Evolutionary conservation across 2,113 vertebrate species (phyloP).

Genomic region (Sylvietta virens): DNA sequence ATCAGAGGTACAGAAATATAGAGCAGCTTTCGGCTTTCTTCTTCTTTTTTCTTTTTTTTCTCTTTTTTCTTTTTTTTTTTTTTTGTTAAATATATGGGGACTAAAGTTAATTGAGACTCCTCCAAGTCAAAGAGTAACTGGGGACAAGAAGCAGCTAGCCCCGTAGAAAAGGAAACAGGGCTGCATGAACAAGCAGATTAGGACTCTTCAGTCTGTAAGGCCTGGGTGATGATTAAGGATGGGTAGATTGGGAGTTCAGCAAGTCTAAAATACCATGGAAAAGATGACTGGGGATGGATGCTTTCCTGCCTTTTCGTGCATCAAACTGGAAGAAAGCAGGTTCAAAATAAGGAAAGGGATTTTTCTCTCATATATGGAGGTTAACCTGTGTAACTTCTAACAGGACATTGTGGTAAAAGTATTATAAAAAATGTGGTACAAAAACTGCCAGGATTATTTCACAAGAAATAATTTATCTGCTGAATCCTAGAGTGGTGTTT

Average conservation of each 20-base stretch:
- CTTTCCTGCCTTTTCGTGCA: not conserved
- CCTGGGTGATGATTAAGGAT: not conserved
- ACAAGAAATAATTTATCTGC: not conserved
- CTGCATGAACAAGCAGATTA: not conserved
- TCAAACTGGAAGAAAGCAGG: not conserved
- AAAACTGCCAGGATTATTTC: not conserved
- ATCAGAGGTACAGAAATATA: not conserved
- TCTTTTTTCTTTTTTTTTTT: not conserved
- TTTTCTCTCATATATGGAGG: not conserved
- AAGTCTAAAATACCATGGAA: not conserved
- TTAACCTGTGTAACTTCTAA: not conserved
- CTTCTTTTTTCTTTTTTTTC: not conserved
- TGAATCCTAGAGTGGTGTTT: not conserved
- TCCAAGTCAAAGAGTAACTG: not conserved
- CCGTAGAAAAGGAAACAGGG: accelerated
- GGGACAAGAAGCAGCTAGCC: not conserved
- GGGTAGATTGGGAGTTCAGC: not conserved
- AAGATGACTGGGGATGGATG: not conserved
- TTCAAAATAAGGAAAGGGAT: not conserved
- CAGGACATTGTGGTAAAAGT: not conserved
- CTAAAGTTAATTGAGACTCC: not conserved
- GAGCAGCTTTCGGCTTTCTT: not conserved
- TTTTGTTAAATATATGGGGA: not conserved
- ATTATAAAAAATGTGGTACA: not conserved
- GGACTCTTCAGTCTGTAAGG: not conserved